phyloP scores from a whole-genome alignment of 2,888 invertebrate genomes.

The Acanthosepion pharaonis region DNA sequence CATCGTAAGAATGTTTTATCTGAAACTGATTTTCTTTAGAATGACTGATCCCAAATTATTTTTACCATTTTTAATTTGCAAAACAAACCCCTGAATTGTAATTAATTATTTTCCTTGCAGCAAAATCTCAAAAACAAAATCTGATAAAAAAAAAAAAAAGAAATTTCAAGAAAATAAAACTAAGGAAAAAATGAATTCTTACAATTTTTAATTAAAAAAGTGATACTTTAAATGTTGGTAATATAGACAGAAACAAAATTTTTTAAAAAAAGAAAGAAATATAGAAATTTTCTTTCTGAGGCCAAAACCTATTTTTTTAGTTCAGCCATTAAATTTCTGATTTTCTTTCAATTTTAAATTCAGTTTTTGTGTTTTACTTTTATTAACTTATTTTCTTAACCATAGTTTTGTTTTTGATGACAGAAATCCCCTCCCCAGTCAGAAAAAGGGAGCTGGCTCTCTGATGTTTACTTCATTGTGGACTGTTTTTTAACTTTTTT shows the following conservation, averaged over 20 bases:
- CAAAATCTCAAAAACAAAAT: neutral
- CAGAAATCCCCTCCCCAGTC: neutral
- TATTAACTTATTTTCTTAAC: neutral
- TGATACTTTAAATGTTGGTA: neutral
- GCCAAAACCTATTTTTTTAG: neutral
- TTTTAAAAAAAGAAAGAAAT: neutral
- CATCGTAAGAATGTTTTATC: neutral
- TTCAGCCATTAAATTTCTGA: neutral
- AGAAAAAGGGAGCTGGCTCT: constrained; percentile 2
- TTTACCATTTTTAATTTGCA: neutral
- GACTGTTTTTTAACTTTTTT: neutral
- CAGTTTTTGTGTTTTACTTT: neutral
- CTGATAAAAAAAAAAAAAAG: neutral
- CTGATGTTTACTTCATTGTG: neutral
- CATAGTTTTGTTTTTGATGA: neutral
- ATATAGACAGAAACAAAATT: neutral
- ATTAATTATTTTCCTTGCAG: neutral
- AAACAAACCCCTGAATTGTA: neutral
- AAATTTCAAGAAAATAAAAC: neutral
- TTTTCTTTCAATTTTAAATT: neutral
- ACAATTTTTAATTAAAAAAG: neutral
- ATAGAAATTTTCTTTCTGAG: neutral
- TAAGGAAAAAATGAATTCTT: neutral
- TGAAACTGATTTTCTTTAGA: neutral
- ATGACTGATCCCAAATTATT: neutral